A percentile compares a stretch with the other conserved stretches of the same genome.
Evolutionary conservation across 2,113 vertebrate genomes (phyloP).

Genomic region (Notarius quadriscutis): DNA sequence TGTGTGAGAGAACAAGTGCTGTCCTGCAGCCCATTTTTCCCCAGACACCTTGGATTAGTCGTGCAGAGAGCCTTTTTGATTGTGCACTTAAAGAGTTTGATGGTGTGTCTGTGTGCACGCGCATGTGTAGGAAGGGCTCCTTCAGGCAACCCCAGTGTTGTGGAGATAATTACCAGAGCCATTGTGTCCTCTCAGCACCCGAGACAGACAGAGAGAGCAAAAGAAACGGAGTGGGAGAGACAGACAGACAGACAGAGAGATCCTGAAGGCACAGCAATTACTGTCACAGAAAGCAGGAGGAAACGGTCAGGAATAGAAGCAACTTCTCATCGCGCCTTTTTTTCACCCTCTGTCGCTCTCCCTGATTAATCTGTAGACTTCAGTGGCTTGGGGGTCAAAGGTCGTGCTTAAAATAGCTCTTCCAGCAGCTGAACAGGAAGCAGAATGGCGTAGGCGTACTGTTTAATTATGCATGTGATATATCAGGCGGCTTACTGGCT

Average conservation of each 20-base stretch:
- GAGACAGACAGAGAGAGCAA: conserved; percentile 8
- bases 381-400: neutral
- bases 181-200: conserved; percentile 14
- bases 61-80: conserved; percentile 10
- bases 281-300: conserved; percentile 42
- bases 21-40: neutral
- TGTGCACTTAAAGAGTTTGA: conserved; percentile 18
- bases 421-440: conserved; percentile 13
- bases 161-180: conserved; percentile 58
- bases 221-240: neutral
- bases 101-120: neutral
- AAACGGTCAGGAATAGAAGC: conserved; percentile 38
- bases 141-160: conserved; percentile 52
- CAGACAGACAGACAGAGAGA: conserved; percentile 10
- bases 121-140: conserved; percentile 51
- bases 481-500: conserved; percentile 4
- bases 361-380: conserved; percentile 25
- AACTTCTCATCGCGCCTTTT: neutral
- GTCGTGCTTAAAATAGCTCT: conserved; percentile 4
- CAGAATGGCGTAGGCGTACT: neutral
- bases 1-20: neutral
- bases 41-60: neutral
- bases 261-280: conserved; percentile 42
- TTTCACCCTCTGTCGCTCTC: neutral
- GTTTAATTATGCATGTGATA: conserved; percentile 8